Conservation (phyloP, 2,113 vertebrate genomes). For the Apteryx owenii region DNA sequence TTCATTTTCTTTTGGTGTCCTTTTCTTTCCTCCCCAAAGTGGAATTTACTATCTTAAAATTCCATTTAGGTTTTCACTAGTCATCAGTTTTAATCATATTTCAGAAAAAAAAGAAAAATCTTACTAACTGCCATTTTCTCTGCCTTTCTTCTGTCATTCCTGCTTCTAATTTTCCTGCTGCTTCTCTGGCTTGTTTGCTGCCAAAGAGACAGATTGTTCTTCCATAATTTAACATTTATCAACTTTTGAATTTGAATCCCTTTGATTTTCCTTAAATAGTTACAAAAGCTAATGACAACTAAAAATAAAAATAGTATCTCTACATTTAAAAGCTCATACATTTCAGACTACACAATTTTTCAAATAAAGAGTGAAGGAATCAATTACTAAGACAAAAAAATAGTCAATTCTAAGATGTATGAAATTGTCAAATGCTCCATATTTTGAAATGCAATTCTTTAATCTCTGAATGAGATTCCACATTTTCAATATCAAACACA, state of each 20-base stretch:
- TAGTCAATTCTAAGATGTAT: background rate
- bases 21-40: background rate
- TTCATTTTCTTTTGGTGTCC: background rate
- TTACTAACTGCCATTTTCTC: background rate
- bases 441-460: background rate
- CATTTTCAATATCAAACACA: background rate
- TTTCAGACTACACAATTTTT: background rate
- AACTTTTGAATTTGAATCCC: background rate
- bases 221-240: background rate
- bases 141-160: background rate
- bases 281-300: background rate
- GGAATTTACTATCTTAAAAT: background rate
- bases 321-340: background rate
- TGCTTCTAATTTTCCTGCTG: background rate
- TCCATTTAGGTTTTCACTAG: background rate
- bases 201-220: background rate
- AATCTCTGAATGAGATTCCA: background rate
- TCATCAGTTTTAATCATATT: background rate
- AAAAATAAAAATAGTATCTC: background rate
- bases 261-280: background rate
- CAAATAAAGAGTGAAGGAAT: background rate
- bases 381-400: background rate
- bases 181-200: background rate
- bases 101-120: background rate
- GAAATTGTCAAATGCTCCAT: background rate